These are phyloP conservation scores for Sceloporus undulatus DNA, from an alignment of 2,113 vertebrate species.

Conservation along the genomic window DNA sequence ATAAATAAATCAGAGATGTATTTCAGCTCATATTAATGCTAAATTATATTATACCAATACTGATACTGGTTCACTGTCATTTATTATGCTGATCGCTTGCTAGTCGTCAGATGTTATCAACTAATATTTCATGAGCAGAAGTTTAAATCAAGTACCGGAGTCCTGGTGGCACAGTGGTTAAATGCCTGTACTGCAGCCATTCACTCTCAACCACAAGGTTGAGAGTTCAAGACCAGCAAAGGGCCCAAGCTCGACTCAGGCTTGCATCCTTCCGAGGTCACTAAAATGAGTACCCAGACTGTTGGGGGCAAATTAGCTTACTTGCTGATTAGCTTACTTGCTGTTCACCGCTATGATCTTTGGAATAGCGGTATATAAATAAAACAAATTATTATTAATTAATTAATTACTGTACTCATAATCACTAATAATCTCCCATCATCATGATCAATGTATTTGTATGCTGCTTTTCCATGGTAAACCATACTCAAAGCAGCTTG, in stretches of 20 bases:
- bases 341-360: no score
- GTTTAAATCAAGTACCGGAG: not conserved
- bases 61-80: not conserved
- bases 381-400: no score
- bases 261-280: no score
- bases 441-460: not conserved
- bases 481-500: not conserved
- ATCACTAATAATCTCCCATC: not conserved
- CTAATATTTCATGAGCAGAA: not conserved
- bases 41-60: not conserved
- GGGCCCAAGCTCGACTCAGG: no score
- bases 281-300: no score
- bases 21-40: not conserved
- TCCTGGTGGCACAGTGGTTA: no score
- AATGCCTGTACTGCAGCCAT: no score
- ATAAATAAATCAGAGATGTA: slow-evolving; percentile 34
- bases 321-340: no score
- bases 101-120: not conserved
- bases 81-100: not conserved
- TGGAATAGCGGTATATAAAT: no score
- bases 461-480: not conserved
- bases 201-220: no score
- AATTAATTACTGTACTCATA: not conserved
- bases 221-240: no score
- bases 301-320: no score